Conservation (phyloP, 2,797 vertebrate genomes). For the Dallia pectoralis region DNA sequence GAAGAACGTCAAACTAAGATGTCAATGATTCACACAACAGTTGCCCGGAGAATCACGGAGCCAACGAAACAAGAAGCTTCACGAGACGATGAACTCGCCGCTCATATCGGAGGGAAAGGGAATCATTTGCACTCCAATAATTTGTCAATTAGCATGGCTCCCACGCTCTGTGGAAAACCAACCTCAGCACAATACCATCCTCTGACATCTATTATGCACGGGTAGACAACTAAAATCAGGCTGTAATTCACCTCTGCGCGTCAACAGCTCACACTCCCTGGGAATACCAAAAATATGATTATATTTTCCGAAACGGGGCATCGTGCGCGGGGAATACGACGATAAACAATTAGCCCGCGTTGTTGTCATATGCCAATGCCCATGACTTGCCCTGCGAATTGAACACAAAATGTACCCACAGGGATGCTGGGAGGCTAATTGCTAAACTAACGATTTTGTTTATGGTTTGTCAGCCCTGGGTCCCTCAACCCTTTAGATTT, state of each 20-base stretch:
- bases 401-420: conserved; percentile 38
- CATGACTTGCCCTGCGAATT: conserved; percentile 42
- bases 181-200: neutral
- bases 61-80: neutral
- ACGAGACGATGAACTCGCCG: conserved; percentile 21
- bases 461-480: conserved; percentile 46
- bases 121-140: conserved; percentile 26
- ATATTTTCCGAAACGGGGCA: conserved; percentile 36
- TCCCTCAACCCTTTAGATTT: conserved; percentile 30
- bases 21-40: neutral
- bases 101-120: conserved; percentile 15
- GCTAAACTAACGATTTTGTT: conserved; percentile 59
- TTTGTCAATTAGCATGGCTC: conserved; percentile 12
- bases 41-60: neutral
- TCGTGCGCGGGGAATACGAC: conserved; percentile 34
- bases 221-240: neutral
- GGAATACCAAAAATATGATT: conserved; percentile 35
- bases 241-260: conserved; percentile 36
- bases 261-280: conserved; percentile 18
- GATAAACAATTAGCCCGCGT: conserved; percentile 45
- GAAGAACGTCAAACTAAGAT: neutral
- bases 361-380: conserved; percentile 36
- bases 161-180: neutral
- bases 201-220: neutral
- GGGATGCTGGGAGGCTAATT: conserved; percentile 47